Base-by-base conservation (phyloP, 2,797 vertebrate species). In the Cyclura pinguis region DNA sequence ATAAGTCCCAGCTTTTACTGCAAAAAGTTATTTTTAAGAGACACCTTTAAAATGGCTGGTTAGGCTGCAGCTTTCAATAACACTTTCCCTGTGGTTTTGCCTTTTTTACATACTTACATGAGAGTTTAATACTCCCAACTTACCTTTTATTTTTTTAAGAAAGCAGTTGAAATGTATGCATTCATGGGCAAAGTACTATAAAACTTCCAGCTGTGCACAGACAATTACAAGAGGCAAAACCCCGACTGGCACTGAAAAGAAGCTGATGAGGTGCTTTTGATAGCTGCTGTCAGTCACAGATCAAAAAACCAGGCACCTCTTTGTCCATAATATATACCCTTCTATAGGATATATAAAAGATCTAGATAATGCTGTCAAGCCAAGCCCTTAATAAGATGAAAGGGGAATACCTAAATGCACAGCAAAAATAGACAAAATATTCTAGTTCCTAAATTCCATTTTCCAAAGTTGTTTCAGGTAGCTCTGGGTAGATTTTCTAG, bases 171-270 rank as follows among this genome's bases (percentile, higher is more conserved):
- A 95, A 89, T 90, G 89, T 94, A 92, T 88, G 92, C 85, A 92
- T 90, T 95, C 92, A 95, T 27, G 88, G 90, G 92, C 91, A 93
- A 4, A 3, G 86, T 4, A 82, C 88, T 91, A 94, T 95, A 96
- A 96, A 96, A 96, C 92, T 93, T 92, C 88, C 96, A 96, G 95
- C 94, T 96, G 95, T 93, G 92, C 89, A 92, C 91, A 95, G 95
- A 95, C 92, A 96, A 96, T 95, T 91, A 93, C 89, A 80, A 85
- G 93, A 47, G 94, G 96, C 94, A 96, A 95, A 95, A 94, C 90
- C 12, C 57, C 67, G 92, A 88, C 90, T 94, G 94, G 93, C 94
- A 94, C 89, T 87, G 77, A 89, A 91, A 85, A 83, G 50, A 91
- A 89, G 85, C 92, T 94, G 93, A 95, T 94, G 94, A 95, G 91